A percentile compares a stretch with the other conserved stretches of the same genome.
These are phyloP conservation scores for Callyntrura sp. DNA, from an alignment of 2,888 invertebrate species.

Conservation along the genomic window DNA sequence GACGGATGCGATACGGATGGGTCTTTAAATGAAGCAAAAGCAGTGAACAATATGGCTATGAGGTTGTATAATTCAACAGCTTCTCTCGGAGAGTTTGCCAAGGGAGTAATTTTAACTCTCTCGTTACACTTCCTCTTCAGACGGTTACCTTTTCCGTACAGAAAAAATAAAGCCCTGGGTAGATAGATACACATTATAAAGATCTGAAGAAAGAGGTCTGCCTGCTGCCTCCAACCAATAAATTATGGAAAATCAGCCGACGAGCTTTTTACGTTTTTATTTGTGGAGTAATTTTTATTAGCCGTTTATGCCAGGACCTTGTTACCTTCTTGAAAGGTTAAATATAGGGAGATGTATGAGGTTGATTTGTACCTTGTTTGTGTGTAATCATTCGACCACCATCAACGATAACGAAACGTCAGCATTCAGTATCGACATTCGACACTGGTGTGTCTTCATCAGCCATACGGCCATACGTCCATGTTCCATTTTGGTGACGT, in stretches of 20 bases:
- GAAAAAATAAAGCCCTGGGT: constrained; percentile 8
- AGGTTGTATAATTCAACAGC: background rate
- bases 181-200: no score
- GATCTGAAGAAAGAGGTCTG: no score
- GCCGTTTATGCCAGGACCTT: constrained; percentile 72
- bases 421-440: constrained; percentile 56
- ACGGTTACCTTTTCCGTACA: constrained; percentile 11
- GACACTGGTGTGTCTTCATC: constrained; percentile 56
- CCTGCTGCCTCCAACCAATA: background rate
- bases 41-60: constrained; percentile 30
- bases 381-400: constrained; percentile 77
- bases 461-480: constrained; percentile 17
- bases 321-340: constrained; percentile 77
- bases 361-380: constrained; percentile 73
- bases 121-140: constrained; percentile 12
- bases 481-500: background rate
- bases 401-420: constrained; percentile 57
- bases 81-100: background rate
- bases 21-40: background rate
- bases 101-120: constrained; percentile 27
- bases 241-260: background rate
- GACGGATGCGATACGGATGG: background rate
- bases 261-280: background rate
- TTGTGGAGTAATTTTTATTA: constrained; percentile 67
- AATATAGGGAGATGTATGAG: constrained; percentile 49